A percentile compares a stretch with the other conserved stretches of the same genome.
Evolutionary conservation across 2,888 invertebrate species (phyloP).

Genomic region (Megalurothrips usitatus): DNA sequence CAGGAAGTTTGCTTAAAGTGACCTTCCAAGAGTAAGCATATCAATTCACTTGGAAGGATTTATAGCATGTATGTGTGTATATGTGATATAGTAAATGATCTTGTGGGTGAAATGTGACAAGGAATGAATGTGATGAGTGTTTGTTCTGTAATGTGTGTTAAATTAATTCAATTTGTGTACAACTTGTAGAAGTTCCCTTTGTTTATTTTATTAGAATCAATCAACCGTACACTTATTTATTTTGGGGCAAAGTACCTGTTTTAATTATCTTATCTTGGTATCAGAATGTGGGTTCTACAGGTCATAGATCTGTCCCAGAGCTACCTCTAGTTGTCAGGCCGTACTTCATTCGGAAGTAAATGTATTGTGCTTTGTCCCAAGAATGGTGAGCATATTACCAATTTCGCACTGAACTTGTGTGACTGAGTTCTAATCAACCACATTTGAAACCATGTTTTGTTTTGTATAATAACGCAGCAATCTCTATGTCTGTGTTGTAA

Average conservation of each 20-base stretch:
- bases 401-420: background rate
- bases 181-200: background rate
- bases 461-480: background rate
- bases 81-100: background rate
- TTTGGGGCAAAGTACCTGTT: background rate
- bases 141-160: background rate
- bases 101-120: background rate
- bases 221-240: background rate
- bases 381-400: background rate
- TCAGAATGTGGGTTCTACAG: background rate
- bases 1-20: background rate
- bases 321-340: background rate
- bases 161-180: background rate
- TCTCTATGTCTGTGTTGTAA: background rate
- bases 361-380: background rate
- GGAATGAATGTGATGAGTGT: background rate
- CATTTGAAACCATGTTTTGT: background rate
- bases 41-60: background rate
- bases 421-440: background rate
- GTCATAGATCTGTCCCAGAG: no score
- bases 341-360: background rate
- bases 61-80: background rate
- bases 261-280: background rate
- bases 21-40: background rate
- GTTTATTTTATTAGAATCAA: background rate